Percentiles rank a stretch among this genome's conserved stretches.
Conservation (phyloP, 2,797 vertebrate species). For the Sebastes melanostomus region DNA sequence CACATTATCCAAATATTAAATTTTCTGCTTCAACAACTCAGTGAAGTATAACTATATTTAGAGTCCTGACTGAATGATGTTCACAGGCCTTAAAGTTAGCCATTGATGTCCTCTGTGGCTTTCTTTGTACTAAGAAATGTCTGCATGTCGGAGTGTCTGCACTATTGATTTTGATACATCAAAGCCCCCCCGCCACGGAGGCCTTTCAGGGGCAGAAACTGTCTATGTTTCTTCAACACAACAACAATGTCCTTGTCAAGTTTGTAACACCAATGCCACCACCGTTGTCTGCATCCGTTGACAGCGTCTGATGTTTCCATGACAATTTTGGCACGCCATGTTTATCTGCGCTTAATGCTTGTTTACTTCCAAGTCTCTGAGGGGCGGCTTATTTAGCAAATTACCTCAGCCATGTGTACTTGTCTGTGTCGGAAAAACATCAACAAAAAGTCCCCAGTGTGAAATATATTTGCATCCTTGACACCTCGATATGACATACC, state of each 20-base stretch:
- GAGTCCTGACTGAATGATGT: constrained; percentile 5
- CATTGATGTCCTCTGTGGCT: constrained; percentile 14
- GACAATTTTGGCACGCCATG: constrained; percentile 65
- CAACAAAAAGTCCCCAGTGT: constrained; percentile 78
- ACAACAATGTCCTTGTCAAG: constrained; percentile 43
- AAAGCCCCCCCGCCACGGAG: constrained; percentile 22
- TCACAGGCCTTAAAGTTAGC: constrained; percentile 13
- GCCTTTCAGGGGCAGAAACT: constrained; percentile 29
- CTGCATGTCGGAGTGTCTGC: constrained; percentile 28
- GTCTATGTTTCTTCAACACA: constrained; percentile 18
- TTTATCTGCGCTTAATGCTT: constrained; percentile 73
- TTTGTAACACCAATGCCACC: constrained; percentile 22
- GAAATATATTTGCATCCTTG: constrained; percentile 75
- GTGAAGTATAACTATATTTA: constrained; percentile 22
- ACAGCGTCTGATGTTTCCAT: constrained; percentile 70
- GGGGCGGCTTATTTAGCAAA: constrained; percentile 66
- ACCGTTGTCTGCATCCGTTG: constrained; percentile 38
- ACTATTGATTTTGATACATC: constrained; percentile 50
- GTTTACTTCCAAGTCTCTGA: constrained; percentile 72
- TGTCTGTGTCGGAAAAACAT: constrained; percentile 79
- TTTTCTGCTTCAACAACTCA: constrained; percentile 5
- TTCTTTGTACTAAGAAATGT: constrained; percentile 16
- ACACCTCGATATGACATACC: constrained; percentile 70
- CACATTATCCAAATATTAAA: constrained; percentile 7
- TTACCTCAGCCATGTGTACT: constrained; percentile 72